Evolutionary conservation across 2,888 invertebrate genomes (phyloP).

Genomic region (Drosophila pegasa): DNA sequence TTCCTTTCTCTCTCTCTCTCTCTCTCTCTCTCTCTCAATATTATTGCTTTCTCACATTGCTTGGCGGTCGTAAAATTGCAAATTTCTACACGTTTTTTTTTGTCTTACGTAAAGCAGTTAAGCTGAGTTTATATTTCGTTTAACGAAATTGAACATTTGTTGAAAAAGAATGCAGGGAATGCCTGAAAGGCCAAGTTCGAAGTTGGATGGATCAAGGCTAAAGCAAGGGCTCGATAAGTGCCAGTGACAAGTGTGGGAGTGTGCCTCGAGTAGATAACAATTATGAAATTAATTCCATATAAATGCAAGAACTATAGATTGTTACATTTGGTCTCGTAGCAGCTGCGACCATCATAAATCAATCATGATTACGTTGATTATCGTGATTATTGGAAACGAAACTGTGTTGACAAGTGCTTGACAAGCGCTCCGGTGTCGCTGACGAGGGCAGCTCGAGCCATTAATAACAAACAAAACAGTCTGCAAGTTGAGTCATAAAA

Average conservation of each 20-base stretch:
- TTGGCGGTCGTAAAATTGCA: conserved; percentile 1
- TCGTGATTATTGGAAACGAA: conserved; percentile 3
- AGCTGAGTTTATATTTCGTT: background rate
- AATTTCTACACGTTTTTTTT: background rate
- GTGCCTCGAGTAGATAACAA: conserved; percentile 16
- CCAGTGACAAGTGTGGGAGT: conserved; percentile 21
- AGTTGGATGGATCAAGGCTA: conserved; percentile 18
- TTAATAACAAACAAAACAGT: conserved; percentile 19
- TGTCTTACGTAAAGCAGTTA: background rate
- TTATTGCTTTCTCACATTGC: conserved; percentile 3
- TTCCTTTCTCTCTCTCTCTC: background rate
- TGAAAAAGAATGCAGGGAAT: conserved; percentile 10
- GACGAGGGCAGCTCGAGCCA: no score
- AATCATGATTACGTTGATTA: conserved; percentile 39
- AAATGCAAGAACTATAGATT: conserved; percentile 5
- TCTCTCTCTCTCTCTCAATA: background rate
- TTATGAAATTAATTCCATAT: conserved; percentile 4
- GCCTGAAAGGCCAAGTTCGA: background rate
- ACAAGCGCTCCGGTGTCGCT: conserved; percentile 1
- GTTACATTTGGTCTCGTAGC: conserved; percentile 21
- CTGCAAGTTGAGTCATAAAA: conserved; percentile 11
- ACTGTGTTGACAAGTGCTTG: conserved; percentile 17
- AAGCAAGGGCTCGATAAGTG: conserved; percentile 2
- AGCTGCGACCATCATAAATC: conserved; percentile 38
- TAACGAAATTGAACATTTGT: conserved; percentile 22